Evolutionary conservation across 2,888 invertebrate species (phyloP).

Genomic region (Leucophora obtusa): DNA sequence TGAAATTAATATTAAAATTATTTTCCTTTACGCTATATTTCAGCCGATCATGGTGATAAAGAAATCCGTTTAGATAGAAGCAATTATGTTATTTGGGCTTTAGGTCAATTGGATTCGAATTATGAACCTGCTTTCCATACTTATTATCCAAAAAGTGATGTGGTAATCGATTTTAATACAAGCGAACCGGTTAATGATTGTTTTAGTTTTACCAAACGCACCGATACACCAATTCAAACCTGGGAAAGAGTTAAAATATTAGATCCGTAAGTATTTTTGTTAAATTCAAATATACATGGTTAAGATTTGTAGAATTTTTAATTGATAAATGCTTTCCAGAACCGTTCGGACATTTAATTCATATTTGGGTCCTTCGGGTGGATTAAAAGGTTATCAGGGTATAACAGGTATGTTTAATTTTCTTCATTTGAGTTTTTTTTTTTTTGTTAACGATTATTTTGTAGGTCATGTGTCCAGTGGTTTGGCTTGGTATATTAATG

Average conservation of each 20-base stretch:
- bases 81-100: slow-evolving; percentile 89
- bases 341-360: slow-evolving; percentile 89
- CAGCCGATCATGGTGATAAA: slow-evolving; percentile 88
- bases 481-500: slow-evolving; percentile 95
- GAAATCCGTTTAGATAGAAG: slow-evolving; percentile 83
- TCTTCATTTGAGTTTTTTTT: background rate
- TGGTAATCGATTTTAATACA: slow-evolving; percentile 83
- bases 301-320: too few species aligned
- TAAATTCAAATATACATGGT: background rate
- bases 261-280: slow-evolving; percentile 79
- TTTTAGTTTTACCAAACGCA: slow-evolving; percentile 83
- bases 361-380: slow-evolving; percentile 91
- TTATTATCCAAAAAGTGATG: slow-evolving; percentile 85
- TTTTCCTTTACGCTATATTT: slow-evolving; percentile 40
- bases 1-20: background rate
- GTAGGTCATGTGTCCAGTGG: slow-evolving; percentile 84
- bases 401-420: slow-evolving; percentile 81
- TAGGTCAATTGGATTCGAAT: slow-evolving; percentile 87
- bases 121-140: slow-evolving; percentile 91
- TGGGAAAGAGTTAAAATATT: slow-evolving; percentile 84
- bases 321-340: slow-evolving; percentile 59
- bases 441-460: slow-evolving; percentile 23
- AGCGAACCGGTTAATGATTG: slow-evolving; percentile 85
- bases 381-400: slow-evolving; percentile 87
- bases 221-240: slow-evolving; percentile 75